Evolutionary conservation across 2,888 invertebrate genomes (phyloP), one percentile per base, ranked within the genome.

Genomic region (Cinara cedri): DNA sequence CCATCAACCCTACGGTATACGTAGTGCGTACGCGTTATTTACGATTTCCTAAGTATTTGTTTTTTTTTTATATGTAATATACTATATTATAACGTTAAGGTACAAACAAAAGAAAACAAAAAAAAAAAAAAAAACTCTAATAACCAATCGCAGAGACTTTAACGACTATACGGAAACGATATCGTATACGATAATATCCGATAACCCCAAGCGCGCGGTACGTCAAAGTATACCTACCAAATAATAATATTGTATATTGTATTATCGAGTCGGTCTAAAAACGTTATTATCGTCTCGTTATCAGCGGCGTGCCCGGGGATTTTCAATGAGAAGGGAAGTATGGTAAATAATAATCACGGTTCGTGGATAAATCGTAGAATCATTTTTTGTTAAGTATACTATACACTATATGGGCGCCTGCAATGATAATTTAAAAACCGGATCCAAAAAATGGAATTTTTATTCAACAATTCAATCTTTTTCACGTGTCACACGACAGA

Each of bases 111-210:
- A 55, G 8, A 46, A 75, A 66, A 66, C n/a, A 34, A 34, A 34
- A 34, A 34, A 46, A 55, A 13, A 46, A 75, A 66, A 66, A 24
- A 78, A 78, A 54, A 70, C 70, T 62, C 78, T 21, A 78, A 78
- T 70, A 42, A 70, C 70, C 24, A 14, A 49, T 34, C 6, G 19
- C 19, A 34, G 78, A 78, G 78, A 78, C 70, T 78, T 78, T 68
- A 78, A 78, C 70, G 70, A 78, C 66, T 60, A 55, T 71, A 71
- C 24, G 71, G 44, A 49, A 49, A 72, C 60, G 34, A 49, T 72
- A 60, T 49, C 60, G 62, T 62, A 46, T 26, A 26, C 26, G 49
- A 62, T 49, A 60, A 72, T 62, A 46, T 26, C 49, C 26, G 49
- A 62, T 46, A 60, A 62, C 57, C 57, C 54, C 9, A n/a, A n/a